These are phyloP conservation scores for Grus americana DNA, from an alignment of 2,113 vertebrate genomes.

Conservation along the genomic window DNA sequence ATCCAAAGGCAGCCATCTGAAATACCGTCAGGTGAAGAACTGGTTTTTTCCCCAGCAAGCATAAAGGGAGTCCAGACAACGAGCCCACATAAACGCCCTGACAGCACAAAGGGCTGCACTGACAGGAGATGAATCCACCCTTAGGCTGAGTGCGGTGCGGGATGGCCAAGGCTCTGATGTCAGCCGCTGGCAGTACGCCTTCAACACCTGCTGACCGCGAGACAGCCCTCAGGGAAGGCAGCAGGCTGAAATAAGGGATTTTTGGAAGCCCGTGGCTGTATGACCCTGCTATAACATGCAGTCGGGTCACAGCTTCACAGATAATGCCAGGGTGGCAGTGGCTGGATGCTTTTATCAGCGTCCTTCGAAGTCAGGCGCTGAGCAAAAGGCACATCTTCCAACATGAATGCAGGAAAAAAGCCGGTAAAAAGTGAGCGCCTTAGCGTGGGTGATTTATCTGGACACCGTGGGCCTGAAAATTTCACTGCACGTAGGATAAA, in stretches of 20 bases:
- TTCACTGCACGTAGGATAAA: background rate
- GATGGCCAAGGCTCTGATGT: background rate
- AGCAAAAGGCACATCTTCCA: background rate
- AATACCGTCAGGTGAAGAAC: background rate
- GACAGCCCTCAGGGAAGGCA: background rate
- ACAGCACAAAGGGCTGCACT: background rate
- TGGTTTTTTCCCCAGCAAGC: background rate
- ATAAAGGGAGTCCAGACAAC: background rate
- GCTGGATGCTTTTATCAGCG: background rate
- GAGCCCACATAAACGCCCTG: background rate
- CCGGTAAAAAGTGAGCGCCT: background rate
- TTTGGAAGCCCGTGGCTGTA: background rate
- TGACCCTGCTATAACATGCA: background rate
- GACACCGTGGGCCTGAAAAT: background rate
- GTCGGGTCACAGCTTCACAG: background rate
- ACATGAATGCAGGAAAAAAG: background rate
- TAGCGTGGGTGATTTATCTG: background rate
- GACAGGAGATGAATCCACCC: background rate
- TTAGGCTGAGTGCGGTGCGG: fast-evolving
- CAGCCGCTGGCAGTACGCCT: background rate
- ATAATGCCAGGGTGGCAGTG: background rate
- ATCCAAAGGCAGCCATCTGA: background rate
- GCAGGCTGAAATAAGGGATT: background rate
- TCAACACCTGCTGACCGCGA: background rate
- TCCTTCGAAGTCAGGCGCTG: background rate